These are phyloP conservation scores for Emydoidea blandingii DNA, from an alignment of 2,797 vertebrate species.

Conservation along the genomic window DNA sequence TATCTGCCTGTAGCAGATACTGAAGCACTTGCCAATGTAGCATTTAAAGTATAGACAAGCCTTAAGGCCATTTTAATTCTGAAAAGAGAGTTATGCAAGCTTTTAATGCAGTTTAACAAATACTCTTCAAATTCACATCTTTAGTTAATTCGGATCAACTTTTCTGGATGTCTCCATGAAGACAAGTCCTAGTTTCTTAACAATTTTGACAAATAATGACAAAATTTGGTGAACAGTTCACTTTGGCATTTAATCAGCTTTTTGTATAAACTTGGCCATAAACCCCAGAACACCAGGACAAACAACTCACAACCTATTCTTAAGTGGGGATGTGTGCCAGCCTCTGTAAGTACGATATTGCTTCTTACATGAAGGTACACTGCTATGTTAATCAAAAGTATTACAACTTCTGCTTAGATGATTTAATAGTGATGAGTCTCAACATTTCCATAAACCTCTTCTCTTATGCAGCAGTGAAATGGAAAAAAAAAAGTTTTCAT, in stretches of 20 bases:
- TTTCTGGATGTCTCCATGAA: not conserved
- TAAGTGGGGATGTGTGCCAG: conserved; percentile 25
- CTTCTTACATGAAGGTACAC: not conserved
- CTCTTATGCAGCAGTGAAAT: not conserved
- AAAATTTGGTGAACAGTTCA: not conserved
- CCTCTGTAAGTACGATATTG: not conserved
- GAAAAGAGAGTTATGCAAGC: not conserved
- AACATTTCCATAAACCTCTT: conserved; percentile 24
- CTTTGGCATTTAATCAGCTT: not conserved
- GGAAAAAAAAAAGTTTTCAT: conserved; percentile 15
- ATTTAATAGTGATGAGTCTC: conserved; percentile 45
- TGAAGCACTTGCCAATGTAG: not conserved
- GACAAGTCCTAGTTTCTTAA: not conserved
- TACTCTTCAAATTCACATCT: not conserved
- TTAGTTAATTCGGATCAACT: not conserved
- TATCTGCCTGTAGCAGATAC: not conserved
- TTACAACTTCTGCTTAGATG: conserved; percentile 51
- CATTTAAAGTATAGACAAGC: not conserved
- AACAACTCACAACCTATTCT: not conserved
- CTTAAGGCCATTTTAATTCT: not conserved
- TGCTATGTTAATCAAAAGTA: not conserved
- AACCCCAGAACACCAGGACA: not conserved
- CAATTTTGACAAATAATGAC: not conserved
- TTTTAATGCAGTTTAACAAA: not conserved
- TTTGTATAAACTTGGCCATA: not conserved